Percentiles rank a stretch among this genome's conserved stretches.
Conservation (phyloP, 2,888 invertebrate genomes). For the Polymixis lichenea region DNA sequence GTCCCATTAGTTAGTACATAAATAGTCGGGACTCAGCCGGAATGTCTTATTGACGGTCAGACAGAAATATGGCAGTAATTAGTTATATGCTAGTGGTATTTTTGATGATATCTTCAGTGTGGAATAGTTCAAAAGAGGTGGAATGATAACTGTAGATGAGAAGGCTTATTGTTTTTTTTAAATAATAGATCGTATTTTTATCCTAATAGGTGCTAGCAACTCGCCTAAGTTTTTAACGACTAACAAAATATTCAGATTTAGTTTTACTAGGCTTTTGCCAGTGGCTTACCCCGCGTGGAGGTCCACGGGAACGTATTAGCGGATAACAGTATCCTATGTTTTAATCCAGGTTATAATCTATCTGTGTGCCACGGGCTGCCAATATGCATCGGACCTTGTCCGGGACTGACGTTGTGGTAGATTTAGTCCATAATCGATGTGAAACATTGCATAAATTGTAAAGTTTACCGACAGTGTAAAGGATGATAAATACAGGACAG, state of each 20-base stretch:
- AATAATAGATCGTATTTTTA: neutral
- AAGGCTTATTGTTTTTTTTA: neutral
- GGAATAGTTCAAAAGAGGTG: neutral
- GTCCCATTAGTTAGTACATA: conserved; percentile 61
- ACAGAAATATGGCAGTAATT: conserved; percentile 64
- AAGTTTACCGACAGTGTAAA: no score
- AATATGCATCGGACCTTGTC: no score
- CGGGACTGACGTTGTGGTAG: no score
- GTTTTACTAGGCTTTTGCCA: no score
- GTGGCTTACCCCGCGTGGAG: no score
- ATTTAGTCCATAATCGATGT: no score
- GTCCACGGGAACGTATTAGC: no score
- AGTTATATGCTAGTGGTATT: conserved; percentile 47
- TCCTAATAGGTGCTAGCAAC: neutral
- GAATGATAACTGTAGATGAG: neutral
- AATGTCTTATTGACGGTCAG: conserved; percentile 65
- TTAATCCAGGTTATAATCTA: no score
- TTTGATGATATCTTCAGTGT: conserved; percentile 27
- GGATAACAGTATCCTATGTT: no score
- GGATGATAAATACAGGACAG: no score
- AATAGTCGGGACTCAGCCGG: conserved; percentile 57
- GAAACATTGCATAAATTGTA: no score
- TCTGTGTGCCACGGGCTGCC: no score
- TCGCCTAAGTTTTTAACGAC: neutral
- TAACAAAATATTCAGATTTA: neutral